phyloP scores from a whole-genome alignment of 2,797 vertebrate genomes.

The Syncerus caffer region DNA sequence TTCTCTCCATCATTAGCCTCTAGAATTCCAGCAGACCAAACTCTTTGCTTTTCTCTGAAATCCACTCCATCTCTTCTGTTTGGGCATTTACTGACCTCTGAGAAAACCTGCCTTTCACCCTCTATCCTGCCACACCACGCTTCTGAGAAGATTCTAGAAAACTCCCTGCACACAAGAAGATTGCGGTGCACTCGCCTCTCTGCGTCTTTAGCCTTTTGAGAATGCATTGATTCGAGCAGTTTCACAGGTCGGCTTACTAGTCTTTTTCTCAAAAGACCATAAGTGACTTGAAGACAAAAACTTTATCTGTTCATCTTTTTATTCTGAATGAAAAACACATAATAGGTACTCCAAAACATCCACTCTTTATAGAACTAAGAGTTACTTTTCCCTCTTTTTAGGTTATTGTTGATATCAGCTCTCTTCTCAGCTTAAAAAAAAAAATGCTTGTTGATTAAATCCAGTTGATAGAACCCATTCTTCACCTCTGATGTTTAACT shows the following conservation, averaged over 20 bases:
- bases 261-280: background rate
- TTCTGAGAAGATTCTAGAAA: background rate
- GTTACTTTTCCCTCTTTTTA: background rate
- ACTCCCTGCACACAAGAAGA: background rate
- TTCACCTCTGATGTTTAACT: background rate
- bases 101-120: rapidly evolving
- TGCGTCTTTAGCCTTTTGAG: background rate
- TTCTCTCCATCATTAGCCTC: background rate
- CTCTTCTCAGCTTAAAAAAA: background rate
- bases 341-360: background rate
- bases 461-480: background rate
- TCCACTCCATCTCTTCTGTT: background rate
- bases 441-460: slow-evolving; percentile 8
- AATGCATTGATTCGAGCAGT: background rate
- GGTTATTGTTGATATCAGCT: background rate
- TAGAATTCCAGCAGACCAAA: background rate
- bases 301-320: background rate
- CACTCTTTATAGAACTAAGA: background rate
- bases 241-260: background rate
- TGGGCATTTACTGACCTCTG: background rate
- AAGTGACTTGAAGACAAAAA: background rate
- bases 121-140: too few relatives aligned
- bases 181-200: background rate
- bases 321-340: background rate
- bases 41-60: background rate